Evolutionary conservation across 1,140 invertebrate genomes (phyloP).

Genomic region (Solenopsis invicta): DNA sequence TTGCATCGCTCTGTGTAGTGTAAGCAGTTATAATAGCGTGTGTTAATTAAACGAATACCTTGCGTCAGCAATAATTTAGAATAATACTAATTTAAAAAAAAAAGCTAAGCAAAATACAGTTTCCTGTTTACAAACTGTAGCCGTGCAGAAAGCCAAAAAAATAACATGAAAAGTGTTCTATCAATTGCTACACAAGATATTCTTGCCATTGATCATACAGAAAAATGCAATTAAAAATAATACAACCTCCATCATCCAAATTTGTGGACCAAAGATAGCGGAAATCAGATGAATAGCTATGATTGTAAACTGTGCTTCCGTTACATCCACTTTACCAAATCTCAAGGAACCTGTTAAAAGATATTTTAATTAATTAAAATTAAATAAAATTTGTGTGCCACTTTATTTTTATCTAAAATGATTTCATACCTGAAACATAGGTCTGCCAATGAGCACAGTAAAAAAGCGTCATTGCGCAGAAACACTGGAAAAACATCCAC

Average conservation of each 20-base stretch:
- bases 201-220: background rate
- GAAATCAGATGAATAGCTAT: conserved; percentile 96
- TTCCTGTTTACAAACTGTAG: conserved; percentile 20
- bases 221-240: conserved; percentile 76
- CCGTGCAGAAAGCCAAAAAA: conserved; percentile 30
- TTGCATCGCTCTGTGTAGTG: background rate
- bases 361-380: conserved; percentile 26
- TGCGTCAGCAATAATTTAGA: conserved; percentile 36
- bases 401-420: conserved; percentile 73
- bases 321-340: conserved; percentile 99
- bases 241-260: conserved; percentile 95
- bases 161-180: conserved; percentile 26
- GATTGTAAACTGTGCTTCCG: conserved; percentile 98
- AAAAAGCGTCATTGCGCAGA: conserved; percentile 97
- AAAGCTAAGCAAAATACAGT: conserved; percentile 3
- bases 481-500: conserved; percentile 98
- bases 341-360: conserved; percentile 91
- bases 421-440: conserved; percentile 94
- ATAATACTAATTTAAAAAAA: conserved; percentile 6
- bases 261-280: conserved; percentile 93
- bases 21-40: conserved; percentile 3
- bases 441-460: conserved; percentile 99
- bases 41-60: conserved; percentile 25
- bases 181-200: conserved; percentile 49
- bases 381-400: background rate